Evolutionary conservation across 1,140 invertebrate genomes (phyloP).

Genomic region (Brachionus koreanus): DNA sequence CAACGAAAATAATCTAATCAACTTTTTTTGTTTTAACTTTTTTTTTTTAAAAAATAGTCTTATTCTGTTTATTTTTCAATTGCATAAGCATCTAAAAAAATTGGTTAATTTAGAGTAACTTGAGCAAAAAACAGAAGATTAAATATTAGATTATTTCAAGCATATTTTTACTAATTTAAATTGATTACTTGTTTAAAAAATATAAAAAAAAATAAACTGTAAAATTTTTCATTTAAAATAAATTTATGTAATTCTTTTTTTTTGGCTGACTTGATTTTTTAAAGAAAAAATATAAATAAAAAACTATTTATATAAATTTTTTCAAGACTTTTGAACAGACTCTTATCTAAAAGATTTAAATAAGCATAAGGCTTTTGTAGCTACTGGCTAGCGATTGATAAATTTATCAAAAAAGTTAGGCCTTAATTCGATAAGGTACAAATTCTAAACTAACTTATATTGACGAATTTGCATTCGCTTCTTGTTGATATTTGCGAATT

Average conservation of each 20-base stretch:
- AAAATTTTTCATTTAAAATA: neutral
- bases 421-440: neutral
- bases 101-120: neutral
- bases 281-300: neutral
- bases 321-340: neutral
- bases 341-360: neutral
- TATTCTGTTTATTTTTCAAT: neutral
- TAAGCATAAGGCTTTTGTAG: neutral
- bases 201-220: neutral
- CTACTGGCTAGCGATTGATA: neutral
- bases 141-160: neutral
- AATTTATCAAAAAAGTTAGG: neutral
- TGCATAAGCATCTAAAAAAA: slow-evolving; percentile 12
- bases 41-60: neutral
- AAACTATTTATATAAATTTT: neutral
- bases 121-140: neutral
- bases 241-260: no score
- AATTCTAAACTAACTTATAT: neutral
- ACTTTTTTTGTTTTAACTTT: neutral
- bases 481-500: neutral
- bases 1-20: neutral
- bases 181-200: neutral
- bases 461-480: neutral
- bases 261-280: neutral
- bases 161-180: neutral